Conservation (phyloP, 1,140 invertebrate species). For the Uloborus diversus region DNA sequence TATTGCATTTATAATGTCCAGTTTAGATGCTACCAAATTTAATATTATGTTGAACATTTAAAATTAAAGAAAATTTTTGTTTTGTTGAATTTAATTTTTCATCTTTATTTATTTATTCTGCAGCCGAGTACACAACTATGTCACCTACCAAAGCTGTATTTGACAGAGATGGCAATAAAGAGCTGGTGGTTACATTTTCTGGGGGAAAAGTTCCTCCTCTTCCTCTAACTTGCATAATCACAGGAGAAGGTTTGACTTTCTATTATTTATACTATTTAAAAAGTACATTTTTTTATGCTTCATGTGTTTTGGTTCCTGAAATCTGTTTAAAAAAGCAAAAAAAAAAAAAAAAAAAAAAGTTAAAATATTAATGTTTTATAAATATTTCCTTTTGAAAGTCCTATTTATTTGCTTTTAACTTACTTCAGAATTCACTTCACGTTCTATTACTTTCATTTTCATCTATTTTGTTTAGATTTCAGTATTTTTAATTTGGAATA, state of each 20-base stretch:
- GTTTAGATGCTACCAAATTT: too few relatives aligned
- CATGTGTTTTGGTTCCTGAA: too few relatives aligned
- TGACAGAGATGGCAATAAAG: conserved; percentile 23
- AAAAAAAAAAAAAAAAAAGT: too few relatives aligned
- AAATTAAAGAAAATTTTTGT: background rate
- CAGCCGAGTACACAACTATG: conserved; percentile 41
- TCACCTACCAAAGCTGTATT: conserved; percentile 20
- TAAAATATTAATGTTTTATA: too few relatives aligned
- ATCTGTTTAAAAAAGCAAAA: too few relatives aligned
- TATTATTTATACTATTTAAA: background rate
- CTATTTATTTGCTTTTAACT: background rate
- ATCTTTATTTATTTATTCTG: background rate
- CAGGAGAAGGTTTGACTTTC: conserved; percentile 34
- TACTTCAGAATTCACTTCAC: too few relatives aligned
- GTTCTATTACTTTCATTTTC: too few relatives aligned
- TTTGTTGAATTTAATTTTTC: background rate
- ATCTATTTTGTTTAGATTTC: too few relatives aligned
- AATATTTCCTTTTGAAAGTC: background rate
- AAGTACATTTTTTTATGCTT: background rate
- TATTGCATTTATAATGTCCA: too few relatives aligned
- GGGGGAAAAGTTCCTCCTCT: conserved; percentile 29
- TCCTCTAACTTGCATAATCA: conserved; percentile 36
- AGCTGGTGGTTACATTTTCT: conserved; percentile 43
- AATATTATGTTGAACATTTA: too few relatives aligned
- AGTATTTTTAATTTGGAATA: too few relatives aligned